phyloP scores from a whole-genome alignment of 53 echinoderm and acorn worm species.

The Holothuria leucospilota region DNA sequence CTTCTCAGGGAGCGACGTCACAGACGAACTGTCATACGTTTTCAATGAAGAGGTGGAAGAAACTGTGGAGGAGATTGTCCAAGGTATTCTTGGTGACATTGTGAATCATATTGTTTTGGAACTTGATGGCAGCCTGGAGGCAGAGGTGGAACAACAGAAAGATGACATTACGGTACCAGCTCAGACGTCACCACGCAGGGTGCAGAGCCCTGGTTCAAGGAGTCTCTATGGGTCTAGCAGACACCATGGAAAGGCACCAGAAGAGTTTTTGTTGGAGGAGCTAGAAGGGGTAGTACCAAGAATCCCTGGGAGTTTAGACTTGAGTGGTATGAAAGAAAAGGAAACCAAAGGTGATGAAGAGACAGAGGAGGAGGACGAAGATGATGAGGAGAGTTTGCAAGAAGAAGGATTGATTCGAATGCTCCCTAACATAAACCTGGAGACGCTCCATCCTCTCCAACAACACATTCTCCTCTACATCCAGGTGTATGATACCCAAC shows the following conservation, averaged over 20 bases:
- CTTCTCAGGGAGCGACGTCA: conserved; percentile 70
- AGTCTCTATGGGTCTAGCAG: neutral
- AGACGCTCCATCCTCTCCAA: conserved; percentile 82
- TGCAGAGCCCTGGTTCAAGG: conserved; percentile 35
- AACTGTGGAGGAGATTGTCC: conserved; percentile 84
- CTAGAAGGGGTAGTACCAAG: conserved; percentile 90
- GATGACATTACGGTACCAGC: neutral
- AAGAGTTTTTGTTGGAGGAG: conserved; percentile 88
- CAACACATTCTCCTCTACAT: conserved; percentile 97
- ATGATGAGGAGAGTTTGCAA: neutral
- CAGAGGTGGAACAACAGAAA: neutral
- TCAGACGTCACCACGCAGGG: conserved; percentile 18
- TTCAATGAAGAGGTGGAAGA: conserved; percentile 94
- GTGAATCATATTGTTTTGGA: conserved; percentile 76
- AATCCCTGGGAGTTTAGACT: neutral
- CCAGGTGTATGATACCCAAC: conserved; percentile 94
- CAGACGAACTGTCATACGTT: conserved; percentile 91
- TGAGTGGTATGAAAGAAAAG: conserved; percentile 22
- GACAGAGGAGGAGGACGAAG: conserved; percentile 23
- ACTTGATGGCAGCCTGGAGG: conserved; percentile 60
- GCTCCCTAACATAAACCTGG: conserved; percentile 77
- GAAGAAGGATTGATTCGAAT: conserved; percentile 54
- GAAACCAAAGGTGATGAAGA: conserved; percentile 74
- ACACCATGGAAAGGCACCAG: conserved; percentile 58
- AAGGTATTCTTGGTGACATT: conserved; percentile 74